Base-by-base conservation (phyloP, 2,888 invertebrate genomes). In the Meteorus colon region DNA sequence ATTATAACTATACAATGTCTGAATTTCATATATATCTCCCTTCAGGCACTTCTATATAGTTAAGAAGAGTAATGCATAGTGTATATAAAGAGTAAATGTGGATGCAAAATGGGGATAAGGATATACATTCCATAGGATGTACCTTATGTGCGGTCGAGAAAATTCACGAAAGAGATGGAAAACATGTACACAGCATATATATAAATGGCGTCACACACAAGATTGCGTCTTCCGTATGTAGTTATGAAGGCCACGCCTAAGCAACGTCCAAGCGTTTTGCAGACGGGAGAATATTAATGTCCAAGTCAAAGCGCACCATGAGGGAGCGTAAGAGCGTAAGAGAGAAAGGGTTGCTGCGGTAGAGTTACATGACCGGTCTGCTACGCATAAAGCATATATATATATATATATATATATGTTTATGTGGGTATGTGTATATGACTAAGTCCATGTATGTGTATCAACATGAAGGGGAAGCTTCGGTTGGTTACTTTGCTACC, bases 401-500 rank as follows among this genome's bases (percentile, higher is more conserved):
- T 55, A 1, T 41, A 4, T 48, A 10, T 14, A 5, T 48, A 2
- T 48, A n/a, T 24, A 60, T 37, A 10, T 59, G 19, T 5, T 16
- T 24, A n/a, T 16, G 29, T 10, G 45, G 5, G 41, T 51, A 14
- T 65, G 51, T 37, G 14, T 67, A 45, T 37, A 73, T 8, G 34
- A 34, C 8, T 34, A 8, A 6, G 34, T 34, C 5, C 4, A 34
- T 55, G 60, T 37, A 60, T 67, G 59, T 31, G 34, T 16, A 31
- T 29, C 41, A 60, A 31, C 59, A 66, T 67, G 14, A 41, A 59
- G 67, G 41, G 67, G 41, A 41, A 19, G 48, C 72, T 48, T 51
- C 27, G 27, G 14, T 62, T n/a, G 27, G 29, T 29, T 27, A 27
- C 71, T 66, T 63, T 73, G 80, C 79, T 81, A 81, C 80, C 73